Evolutionary conservation across 2,113 vertebrate genomes (phyloP), one percentile per base, ranked within the genome.

Genomic region (Camarhynchus parvulus): DNA sequence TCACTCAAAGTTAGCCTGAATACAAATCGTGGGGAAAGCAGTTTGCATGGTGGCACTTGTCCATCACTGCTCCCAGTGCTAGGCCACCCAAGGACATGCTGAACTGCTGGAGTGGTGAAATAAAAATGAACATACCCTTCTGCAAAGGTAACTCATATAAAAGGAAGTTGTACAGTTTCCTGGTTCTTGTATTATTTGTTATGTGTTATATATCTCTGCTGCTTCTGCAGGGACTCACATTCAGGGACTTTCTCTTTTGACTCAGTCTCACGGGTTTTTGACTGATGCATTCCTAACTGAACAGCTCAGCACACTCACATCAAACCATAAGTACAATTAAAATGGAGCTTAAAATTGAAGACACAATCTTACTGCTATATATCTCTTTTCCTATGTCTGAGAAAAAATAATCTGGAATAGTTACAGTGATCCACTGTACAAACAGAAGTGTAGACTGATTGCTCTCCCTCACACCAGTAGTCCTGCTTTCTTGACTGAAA

Each of bases 21-120:
- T 55, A 69, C 67, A 91, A 53, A 11, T 9, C 0, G 0, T 4
- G 3, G 53, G 16, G 16, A 35, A 7, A 27, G 21, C 18, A 53
- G 13, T 68, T 66, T 47, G 35, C 22, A 20, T 0, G 3, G n/a
- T 1, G 4, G 35, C 22, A n/a, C 7, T 68, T 63, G 14, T 15
- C 15, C 10, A 7, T 87, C 1, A 0, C 44, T 2, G 5, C 24
- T 95, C 28, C 20, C 21, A 28, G 28, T 28, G 7, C 8, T 27
- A 20, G 6, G 5, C 20, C 2, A 4, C 30, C 61, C 8, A 7
- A 47, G 11, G 46, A 83, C 0, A 1, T 53, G 46, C 23, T 62
- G 22, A 80, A 50, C n/a, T 70, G 42, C 33, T 78, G 21, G 15
- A 10, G 5, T 47, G 16, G 11, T 14, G 5, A 66, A 69, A 74